A percentile compares a stretch with the other conserved stretches of the same genome.
Conservation (phyloP, 2,888 invertebrate species). For the Agonum fuliginosum region DNA sequence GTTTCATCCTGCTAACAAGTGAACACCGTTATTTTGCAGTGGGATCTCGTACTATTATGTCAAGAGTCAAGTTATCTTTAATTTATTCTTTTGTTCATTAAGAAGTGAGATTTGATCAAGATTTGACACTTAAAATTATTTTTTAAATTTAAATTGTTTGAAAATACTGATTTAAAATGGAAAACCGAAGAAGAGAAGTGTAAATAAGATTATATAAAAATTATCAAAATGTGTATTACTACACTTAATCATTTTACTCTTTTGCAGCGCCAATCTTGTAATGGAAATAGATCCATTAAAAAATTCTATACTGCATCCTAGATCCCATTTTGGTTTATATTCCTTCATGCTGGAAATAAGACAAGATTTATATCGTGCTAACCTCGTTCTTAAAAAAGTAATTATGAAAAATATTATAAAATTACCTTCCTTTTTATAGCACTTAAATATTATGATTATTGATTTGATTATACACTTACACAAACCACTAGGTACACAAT, state of each 20-base stretch:
- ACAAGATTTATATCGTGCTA: constrained; percentile 62
- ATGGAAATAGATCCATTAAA: constrained; percentile 62
- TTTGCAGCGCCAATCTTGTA: constrained; percentile 62
- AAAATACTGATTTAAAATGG: background rate
- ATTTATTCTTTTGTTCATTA: too few relatives aligned
- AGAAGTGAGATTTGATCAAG: too few relatives aligned
- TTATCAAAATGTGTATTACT: background rate
- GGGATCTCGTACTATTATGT: too few relatives aligned
- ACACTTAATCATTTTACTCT: too few relatives aligned
- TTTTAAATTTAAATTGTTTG: background rate
- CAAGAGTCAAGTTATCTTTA: too few relatives aligned
- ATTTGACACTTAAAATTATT: background rate
- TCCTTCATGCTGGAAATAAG: constrained; percentile 64
- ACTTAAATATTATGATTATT: too few relatives aligned
- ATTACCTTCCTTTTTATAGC: too few relatives aligned
- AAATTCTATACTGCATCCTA: constrained; percentile 61
- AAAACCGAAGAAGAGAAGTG: background rate
- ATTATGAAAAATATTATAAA: too few relatives aligned
- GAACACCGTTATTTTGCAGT: too few relatives aligned
- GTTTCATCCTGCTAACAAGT: too few relatives aligned
- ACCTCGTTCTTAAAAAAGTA: constrained; percentile 10
- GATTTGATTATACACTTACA: too few relatives aligned
- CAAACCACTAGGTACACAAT: too few relatives aligned
- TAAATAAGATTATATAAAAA: background rate
- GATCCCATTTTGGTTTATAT: constrained; percentile 64